phyloP scores from a whole-genome alignment of 2,797 vertebrate genomes.

The Tangara arthus region DNA sequence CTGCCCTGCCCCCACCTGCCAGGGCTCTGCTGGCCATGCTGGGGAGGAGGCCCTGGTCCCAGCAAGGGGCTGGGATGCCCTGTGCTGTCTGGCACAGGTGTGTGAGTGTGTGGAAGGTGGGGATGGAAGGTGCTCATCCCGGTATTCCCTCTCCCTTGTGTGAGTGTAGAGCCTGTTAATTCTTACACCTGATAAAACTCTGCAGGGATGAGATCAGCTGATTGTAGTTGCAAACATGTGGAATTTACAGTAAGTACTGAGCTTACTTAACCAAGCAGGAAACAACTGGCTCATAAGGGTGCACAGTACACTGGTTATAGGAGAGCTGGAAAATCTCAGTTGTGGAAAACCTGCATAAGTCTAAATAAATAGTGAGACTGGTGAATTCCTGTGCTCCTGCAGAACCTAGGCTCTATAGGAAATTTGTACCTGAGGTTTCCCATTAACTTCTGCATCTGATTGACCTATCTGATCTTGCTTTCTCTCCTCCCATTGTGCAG shows the following conservation, averaged over 20 bases:
- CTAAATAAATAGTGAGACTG: not conserved
- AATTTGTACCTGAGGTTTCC: not conserved
- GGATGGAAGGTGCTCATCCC: not conserved
- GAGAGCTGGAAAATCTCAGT: not conserved
- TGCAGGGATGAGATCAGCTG: not conserved
- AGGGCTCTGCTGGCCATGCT: not conserved
- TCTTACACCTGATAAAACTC: not conserved
- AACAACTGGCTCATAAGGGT: not conserved
- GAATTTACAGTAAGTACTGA: not conserved
- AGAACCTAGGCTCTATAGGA: not conserved
- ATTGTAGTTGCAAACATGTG: not conserved
- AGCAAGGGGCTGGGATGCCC: not conserved
- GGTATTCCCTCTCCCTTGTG: not conserved
- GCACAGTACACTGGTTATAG: not conserved
- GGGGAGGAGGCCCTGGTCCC: not conserved
- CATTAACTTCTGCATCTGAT: not conserved
- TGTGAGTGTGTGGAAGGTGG: not conserved
- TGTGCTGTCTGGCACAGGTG: not conserved
- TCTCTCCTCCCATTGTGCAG: not conserved
- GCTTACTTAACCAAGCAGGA: not conserved
- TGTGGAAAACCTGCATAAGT: not conserved
- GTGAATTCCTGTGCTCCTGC: not conserved
- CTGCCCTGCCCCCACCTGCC: not conserved
- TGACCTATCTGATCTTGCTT: conserved; percentile 25
- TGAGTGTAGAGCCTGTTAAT: not conserved